These are phyloP conservation scores for Spilosoma lubricipeda DNA, from an alignment of 2,888 invertebrate genomes.

Conservation along the genomic window DNA sequence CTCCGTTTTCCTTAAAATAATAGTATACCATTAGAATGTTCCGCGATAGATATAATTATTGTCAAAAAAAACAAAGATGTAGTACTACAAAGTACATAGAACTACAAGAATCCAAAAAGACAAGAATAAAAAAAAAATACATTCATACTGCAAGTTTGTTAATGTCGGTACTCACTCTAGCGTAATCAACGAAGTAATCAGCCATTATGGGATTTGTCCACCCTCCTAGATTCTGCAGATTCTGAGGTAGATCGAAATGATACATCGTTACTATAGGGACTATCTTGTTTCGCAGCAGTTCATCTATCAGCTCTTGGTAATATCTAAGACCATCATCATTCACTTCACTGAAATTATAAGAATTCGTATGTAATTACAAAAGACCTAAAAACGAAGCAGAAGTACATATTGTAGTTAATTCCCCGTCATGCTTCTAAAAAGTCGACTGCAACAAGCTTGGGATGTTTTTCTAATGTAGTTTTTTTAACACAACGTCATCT, in stretches of 20 bases:
- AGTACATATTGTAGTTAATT: too few relatives aligned
- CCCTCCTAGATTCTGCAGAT: slow-evolving; percentile 87
- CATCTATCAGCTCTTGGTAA: slow-evolving; percentile 87
- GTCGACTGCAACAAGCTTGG: too few relatives aligned
- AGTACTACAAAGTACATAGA: neutral
- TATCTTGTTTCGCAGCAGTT: slow-evolving; percentile 84
- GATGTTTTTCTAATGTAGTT: too few relatives aligned
- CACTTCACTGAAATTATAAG: slow-evolving; percentile 55
- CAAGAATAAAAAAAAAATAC: too few relatives aligned
- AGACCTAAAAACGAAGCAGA: too few relatives aligned
- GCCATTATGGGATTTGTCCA: slow-evolving; percentile 88
- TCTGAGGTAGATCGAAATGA: slow-evolving; percentile 89
- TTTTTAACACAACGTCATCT: too few relatives aligned
- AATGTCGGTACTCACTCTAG: slow-evolving; percentile 79
- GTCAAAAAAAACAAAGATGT: neutral
- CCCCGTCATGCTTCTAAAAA: too few relatives aligned
- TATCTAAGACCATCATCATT: slow-evolving; percentile 81
- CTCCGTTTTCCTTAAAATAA: too few relatives aligned
- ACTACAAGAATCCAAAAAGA: neutral
- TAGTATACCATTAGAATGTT: too few relatives aligned
- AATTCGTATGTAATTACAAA: neutral
- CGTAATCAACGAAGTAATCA: slow-evolving; percentile 87
- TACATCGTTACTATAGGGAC: slow-evolving; percentile 88
- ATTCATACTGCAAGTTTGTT: too few relatives aligned
- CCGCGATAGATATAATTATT: neutral